A percentile compares a stretch with the other conserved stretches of the same genome.
Evolutionary conservation across 2,888 invertebrate species (phyloP).

Genomic region (Coleophora deauratella): DNA sequence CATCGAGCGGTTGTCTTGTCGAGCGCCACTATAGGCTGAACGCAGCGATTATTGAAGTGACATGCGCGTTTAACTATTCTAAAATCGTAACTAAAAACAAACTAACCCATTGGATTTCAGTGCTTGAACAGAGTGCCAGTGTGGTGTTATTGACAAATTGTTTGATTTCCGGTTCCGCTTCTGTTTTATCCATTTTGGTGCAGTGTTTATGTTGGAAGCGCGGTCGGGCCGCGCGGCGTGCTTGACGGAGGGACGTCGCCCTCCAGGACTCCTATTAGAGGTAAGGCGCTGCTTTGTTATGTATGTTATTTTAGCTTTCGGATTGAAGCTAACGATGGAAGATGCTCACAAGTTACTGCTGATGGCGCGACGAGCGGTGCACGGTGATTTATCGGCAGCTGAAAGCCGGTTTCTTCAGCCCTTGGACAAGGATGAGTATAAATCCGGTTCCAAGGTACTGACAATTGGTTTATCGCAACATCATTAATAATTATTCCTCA

Average conservation of each 20-base stretch:
- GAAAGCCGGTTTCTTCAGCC: slow-evolving; percentile 37
- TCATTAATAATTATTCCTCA: background rate
- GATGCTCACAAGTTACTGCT: no score
- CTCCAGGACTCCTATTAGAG: slow-evolving; percentile 59
- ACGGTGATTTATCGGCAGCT: slow-evolving; percentile 21
- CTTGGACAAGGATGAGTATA: slow-evolving; percentile 25
- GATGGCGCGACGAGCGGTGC: slow-evolving; percentile 13
- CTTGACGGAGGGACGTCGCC: slow-evolving; percentile 63
- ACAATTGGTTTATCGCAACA: slow-evolving; percentile 1
- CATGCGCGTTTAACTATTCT: slow-evolving; percentile 55
- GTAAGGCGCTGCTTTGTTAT: slow-evolving; percentile 30
- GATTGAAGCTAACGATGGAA: slow-evolving; percentile 16
- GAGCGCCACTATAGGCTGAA: slow-evolving; percentile 25
- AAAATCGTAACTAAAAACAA: slow-evolving; percentile 62
- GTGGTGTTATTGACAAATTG: slow-evolving; percentile 39
- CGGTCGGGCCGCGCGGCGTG: slow-evolving; percentile 56
- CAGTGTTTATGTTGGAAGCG: slow-evolving; percentile 70
- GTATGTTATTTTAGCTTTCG: slow-evolving; percentile 33
- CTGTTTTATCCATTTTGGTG: slow-evolving; percentile 55
- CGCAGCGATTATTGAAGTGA: slow-evolving; percentile 38
- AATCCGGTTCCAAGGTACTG: slow-evolving; percentile 31
- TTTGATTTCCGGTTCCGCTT: slow-evolving; percentile 33
- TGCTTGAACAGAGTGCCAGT: slow-evolving; percentile 50
- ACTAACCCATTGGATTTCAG: slow-evolving; percentile 59
- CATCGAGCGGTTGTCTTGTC: slow-evolving; percentile 60